A percentile compares a stretch with the other conserved stretches of the same genome.
These are phyloP conservation scores for Morone saxatilis DNA, from an alignment of 2,113 vertebrate genomes.

Conservation along the genomic window DNA sequence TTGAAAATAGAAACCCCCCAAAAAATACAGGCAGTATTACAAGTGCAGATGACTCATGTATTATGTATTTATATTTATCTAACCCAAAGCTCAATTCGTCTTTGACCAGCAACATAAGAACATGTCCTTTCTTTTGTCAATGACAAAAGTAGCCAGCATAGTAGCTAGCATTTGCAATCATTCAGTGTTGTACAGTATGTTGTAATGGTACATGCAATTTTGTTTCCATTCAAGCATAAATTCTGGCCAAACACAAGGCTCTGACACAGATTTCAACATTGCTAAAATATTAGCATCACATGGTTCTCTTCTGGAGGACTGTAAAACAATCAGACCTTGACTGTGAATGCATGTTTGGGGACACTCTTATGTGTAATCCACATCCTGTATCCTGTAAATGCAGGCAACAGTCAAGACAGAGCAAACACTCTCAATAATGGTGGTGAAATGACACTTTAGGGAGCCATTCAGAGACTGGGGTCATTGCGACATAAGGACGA, in stretches of 20 bases:
- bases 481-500: background rate
- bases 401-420: background rate
- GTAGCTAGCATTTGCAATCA: background rate
- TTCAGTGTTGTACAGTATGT: background rate
- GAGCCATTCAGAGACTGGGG: background rate
- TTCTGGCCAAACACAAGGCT: background rate
- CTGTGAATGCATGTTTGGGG: background rate
- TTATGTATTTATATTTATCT: background rate
- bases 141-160: background rate
- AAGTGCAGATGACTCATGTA: constrained; percentile 1
- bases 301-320: background rate
- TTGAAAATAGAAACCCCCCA: background rate
- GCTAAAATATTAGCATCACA: background rate
- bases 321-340: background rate
- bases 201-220: background rate
- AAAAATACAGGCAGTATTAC: background rate
- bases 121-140: background rate
- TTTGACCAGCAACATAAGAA: background rate
- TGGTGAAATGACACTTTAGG: background rate
- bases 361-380: background rate
- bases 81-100: background rate
- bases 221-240: background rate
- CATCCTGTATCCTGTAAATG: background rate
- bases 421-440: background rate
- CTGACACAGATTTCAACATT: background rate